Evolutionary conservation across 2,797 vertebrate species (phyloP).

Genomic region (Mus caroli): DNA sequence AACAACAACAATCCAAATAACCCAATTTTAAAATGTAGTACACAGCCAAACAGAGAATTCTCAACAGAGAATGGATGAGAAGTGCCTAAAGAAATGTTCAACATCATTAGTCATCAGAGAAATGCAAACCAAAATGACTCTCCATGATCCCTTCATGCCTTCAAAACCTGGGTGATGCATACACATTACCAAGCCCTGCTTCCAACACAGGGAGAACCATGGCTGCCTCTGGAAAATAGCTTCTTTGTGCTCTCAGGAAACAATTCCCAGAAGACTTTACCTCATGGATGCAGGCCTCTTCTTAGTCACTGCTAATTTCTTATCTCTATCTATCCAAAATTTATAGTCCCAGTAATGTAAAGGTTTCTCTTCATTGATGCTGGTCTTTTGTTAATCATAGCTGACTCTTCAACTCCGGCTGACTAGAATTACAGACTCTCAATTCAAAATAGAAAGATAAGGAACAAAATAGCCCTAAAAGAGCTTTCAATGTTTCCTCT

Average conservation of each 20-base stretch:
- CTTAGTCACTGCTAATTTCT: background rate
- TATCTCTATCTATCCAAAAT: background rate
- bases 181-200: background rate
- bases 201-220: background rate
- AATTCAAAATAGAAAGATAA: background rate
- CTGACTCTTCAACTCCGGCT: background rate
- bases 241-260: background rate
- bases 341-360: background rate
- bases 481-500: background rate
- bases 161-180: background rate
- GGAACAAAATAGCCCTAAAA: background rate
- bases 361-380: background rate
- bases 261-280: background rate
- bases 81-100: background rate
- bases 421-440: background rate
- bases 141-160: too few species aligned
- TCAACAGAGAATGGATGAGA: background rate
- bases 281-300: background rate
- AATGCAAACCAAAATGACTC: background rate
- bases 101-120: background rate
- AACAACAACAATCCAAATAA: background rate
- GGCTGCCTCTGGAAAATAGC: background rate
- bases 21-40: background rate
- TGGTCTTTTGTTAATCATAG: background rate
- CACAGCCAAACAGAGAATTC: background rate